Percentiles rank a stretch among this genome's conserved stretches.
phyloP scores from a whole-genome alignment of 2,888 invertebrate genomes.

The Pristionchus maxplancki region DNA sequence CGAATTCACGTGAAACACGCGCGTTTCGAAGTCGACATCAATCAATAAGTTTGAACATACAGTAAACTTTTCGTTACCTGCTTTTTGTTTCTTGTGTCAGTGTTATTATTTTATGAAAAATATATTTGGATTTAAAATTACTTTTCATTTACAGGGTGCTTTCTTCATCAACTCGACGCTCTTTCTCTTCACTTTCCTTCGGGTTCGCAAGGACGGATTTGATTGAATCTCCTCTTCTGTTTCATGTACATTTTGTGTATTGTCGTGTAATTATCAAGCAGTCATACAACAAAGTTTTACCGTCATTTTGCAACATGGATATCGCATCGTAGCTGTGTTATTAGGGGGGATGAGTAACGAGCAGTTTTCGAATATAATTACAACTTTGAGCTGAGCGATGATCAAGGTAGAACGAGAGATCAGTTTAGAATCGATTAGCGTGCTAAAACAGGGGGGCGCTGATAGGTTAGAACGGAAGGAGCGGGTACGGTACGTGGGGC shows the following conservation, averaged over 20 bases:
- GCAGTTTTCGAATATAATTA: background rate
- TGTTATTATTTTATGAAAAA: too few relatives aligned
- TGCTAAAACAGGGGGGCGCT: background rate
- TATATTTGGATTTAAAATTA: too few relatives aligned
- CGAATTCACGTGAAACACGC: too few relatives aligned
- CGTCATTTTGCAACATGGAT: conserved; percentile 24
- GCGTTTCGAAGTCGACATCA: too few relatives aligned
- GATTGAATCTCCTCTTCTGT: conserved; percentile 10
- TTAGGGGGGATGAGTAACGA: background rate
- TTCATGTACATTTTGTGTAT: background rate
- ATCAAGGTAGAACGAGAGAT: conserved; percentile 17
- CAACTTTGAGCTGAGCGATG: conserved; percentile 27
- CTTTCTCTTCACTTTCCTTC: conserved; percentile 57
- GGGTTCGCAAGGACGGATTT: conserved; percentile 51
- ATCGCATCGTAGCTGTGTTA: conserved; percentile 26
- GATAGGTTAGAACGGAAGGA: background rate
- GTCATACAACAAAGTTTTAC: conserved; percentile 13
- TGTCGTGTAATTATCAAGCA: conserved; percentile 2
- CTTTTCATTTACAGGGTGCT: conserved; percentile 49
- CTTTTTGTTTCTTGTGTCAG: too few relatives aligned
- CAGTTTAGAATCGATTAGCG: conserved; percentile 31
- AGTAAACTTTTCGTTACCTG: too few relatives aligned
- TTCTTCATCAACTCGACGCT: conserved; percentile 55
- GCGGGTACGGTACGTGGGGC: background rate
- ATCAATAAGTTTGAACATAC: too few relatives aligned